Conservation (phyloP, 2,888 invertebrate genomes). For the Pristionchus mayeri region DNA sequence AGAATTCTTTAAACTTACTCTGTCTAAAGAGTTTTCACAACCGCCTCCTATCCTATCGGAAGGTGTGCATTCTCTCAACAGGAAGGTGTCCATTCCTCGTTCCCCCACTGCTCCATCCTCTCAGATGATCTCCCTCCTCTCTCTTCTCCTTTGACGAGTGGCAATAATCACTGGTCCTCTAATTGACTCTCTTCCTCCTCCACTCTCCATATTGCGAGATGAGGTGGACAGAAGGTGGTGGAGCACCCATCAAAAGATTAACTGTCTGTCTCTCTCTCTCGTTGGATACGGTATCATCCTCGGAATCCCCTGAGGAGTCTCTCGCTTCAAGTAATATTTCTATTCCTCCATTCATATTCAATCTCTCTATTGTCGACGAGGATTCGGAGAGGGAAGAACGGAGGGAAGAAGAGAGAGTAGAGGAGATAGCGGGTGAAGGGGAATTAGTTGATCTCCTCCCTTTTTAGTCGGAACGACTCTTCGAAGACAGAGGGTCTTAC, state of each 20-base stretch:
- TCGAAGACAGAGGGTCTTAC: not conserved
- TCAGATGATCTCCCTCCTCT: constrained; percentile 27
- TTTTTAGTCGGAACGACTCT: constrained; percentile 16
- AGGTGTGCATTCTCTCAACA: not conserved
- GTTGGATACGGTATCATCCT: not conserved
- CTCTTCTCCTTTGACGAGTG: constrained; percentile 15
- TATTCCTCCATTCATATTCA: constrained; percentile 29
- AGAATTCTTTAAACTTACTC: too few relatives aligned
- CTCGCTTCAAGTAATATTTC: not conserved
- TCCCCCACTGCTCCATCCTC: not conserved
- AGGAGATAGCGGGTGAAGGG: not conserved
- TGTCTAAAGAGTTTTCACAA: too few relatives aligned
- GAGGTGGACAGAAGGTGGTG: constrained; percentile 12
- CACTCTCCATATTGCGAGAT: constrained; percentile 29
- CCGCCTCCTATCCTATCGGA: not conserved
- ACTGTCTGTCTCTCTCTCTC: constrained; percentile 1
- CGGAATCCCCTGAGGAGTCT: constrained; percentile 9
- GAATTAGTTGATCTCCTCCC: constrained; percentile 33
- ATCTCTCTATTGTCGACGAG: constrained; percentile 40
- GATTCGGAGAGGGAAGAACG: constrained; percentile 7
- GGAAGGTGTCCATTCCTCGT: not conserved
- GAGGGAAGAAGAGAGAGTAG: not conserved
- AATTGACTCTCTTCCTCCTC: not conserved
- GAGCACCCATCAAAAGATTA: constrained; percentile 35
- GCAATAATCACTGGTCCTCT: not conserved